Base-by-base conservation (phyloP, 53 echinoderm and acorn worm species). In the Patiria pectinifera region DNA sequence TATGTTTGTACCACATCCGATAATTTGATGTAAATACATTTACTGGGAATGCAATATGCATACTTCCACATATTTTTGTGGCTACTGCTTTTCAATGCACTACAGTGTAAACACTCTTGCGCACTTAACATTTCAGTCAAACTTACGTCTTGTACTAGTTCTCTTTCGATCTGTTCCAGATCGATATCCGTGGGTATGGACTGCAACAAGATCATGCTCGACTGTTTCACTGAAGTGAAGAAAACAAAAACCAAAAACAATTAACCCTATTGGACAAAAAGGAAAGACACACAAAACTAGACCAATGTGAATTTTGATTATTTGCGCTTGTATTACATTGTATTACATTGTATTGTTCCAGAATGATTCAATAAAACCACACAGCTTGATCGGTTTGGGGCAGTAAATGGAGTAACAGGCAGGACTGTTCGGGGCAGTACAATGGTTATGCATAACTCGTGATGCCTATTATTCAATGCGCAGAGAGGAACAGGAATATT, bases 181-280 rank as follows among this genome's bases (percentile, higher is more conserved):
- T 96, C 93, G 6, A 97, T 83, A 59, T 96, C 95, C 21, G 94
- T 91, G 60, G 97, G 97, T 59, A 97, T 95, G 0, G 97, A 95
- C 83, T 96, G 95, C 26, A 97, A 71, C 7, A 97, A 80, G 43
- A 97, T 97, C 96, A 96, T 96, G 59, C 96, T 95, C 14, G 96
- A 97, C 83, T 97, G 96, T 62, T 92, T 85, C 61, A 97, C 97
- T 97, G 94, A 43, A 92, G 71, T 76, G 70, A 66, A 58, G 44
- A 46, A 62, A 66, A 75, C 3, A 35, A 35, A 0, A 0, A 35
- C 35, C 35, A 35, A 35, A 35, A 35, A 35, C 35, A 35, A 35
- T 35, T 35, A 35, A 35, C 35, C 35, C 16, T 18, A 70, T 48
- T 53, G 53, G 53, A 53, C 8, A 5, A 53, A 53, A 53, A 8